phyloP scores from a whole-genome alignment of 2,797 vertebrate genomes.

The Chrysocyon brachyurus region DNA sequence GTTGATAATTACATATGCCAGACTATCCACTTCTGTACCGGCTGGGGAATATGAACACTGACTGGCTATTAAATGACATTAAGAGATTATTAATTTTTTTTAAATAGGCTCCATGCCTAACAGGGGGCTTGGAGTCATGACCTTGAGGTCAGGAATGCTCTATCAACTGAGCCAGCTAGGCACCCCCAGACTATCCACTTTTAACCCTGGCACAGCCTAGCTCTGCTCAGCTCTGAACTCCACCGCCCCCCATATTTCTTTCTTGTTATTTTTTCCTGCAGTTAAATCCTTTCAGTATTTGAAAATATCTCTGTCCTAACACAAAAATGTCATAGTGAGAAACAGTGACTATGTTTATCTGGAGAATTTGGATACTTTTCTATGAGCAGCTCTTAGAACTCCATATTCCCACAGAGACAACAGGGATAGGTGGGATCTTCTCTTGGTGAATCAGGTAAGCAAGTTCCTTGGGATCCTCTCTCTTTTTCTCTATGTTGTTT shows the following conservation, averaged over 20 bases:
- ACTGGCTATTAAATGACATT: neutral
- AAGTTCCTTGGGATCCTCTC: neutral
- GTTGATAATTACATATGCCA: neutral
- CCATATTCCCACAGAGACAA: neutral
- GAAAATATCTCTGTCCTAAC: neutral
- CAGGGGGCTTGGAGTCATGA: neutral
- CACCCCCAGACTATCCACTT: neutral
- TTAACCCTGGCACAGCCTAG: accelerated
- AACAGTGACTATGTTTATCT: neutral
- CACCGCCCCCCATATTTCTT: neutral
- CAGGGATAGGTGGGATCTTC: neutral
- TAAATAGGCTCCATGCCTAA: neutral
- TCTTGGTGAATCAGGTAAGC: neutral
- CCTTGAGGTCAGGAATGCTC: neutral
- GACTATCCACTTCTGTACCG: neutral
- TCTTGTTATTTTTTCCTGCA: neutral
- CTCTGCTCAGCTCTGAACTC: neutral
- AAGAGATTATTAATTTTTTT: neutral
- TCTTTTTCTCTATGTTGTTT: neutral
- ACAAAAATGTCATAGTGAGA: neutral
- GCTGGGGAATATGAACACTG: neutral
- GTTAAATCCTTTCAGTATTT: neutral
- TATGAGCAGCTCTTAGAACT: neutral
- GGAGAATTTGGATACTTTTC: neutral
- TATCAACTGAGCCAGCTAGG: neutral